Base-by-base conservation (phyloP, 2,888 invertebrate genomes). In the Plagodis pulveraria region DNA sequence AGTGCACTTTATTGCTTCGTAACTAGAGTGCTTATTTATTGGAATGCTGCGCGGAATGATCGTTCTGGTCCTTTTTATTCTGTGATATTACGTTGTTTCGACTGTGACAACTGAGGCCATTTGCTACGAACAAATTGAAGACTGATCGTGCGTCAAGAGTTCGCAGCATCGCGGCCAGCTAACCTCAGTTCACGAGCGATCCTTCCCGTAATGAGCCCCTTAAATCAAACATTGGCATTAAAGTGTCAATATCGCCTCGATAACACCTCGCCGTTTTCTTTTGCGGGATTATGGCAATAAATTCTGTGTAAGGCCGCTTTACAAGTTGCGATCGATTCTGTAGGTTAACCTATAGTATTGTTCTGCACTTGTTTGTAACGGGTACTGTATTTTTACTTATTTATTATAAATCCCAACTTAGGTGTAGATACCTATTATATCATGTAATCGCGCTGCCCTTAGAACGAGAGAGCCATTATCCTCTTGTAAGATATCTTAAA, bases 221-320 rank as follows among this genome's bases (percentile, higher is more conserved):
- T 92, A 92, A 91, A 92, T 91, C 92, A 92, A 91, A 92, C 91
- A 91, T 92, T 91, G 87, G 91, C 89, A 92, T 92, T 92, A 92
- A 89, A 85, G 91, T 92, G 92, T 92, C 92, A 91, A 91, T 92
- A 87, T 78, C 67, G 78, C 77, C 85, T 86, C 87, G 91, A 89
- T 91, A 91, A 86, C 88, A 89, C 89, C 86, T 86, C 82, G 89
- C 78, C 87, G 86, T 89, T 89, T 90, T 90, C 86, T 91, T 89
- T 90, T 86, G 85, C 84, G 79, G 77, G 85, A 89, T 91, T 90
- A 89, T 87, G 82, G 87, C 78, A 71, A 91, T 91, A 91, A 91
- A 91, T 91, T 46, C 82, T 82, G 75, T 74, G 70, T 62, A 56
- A 63, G 53, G 58, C 58, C 55, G 36, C 50, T 66, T 65, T 66